Conservation (phyloP, 1,140 invertebrate genomes). For the Ceratina australensis region DNA sequence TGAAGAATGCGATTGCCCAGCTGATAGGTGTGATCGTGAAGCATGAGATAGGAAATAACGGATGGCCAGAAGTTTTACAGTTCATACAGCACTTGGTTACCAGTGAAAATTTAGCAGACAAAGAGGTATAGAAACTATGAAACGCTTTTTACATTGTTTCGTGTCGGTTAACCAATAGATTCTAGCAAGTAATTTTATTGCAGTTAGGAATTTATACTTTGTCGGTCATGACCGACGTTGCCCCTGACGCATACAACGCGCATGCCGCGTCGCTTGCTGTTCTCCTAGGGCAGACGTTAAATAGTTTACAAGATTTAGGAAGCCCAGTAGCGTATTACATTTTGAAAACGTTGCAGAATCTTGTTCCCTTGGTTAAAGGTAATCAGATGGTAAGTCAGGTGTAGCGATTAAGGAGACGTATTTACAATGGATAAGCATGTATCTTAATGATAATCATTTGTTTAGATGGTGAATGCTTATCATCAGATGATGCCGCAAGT, state of each 20-base stretch:
- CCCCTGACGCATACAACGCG: constrained; percentile 81
- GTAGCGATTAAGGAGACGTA: constrained; percentile 13
- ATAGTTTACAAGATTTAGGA: constrained; percentile 77
- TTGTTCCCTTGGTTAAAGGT: constrained; percentile 81
- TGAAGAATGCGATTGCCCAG: constrained; percentile 84
- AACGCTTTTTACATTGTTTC: constrained; percentile 8
- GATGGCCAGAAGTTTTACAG: constrained; percentile 86
- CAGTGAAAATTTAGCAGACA: constrained; percentile 80
- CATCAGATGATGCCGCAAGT: constrained; percentile 83
- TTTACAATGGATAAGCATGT: not conserved
- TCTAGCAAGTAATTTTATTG: constrained; percentile 37
- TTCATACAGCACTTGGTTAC: constrained; percentile 83
- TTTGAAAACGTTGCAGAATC: constrained; percentile 82
- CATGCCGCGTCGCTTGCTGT: constrained; percentile 80
- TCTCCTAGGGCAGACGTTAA: constrained; percentile 80
- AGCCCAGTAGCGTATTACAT: constrained; percentile 82
- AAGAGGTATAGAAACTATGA: constrained; percentile 79
- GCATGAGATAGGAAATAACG: constrained; percentile 84
- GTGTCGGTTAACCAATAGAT: constrained; percentile 28
- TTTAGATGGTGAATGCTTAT: constrained; percentile 82
- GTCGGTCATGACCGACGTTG: constrained; percentile 83
- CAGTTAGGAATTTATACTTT: constrained; percentile 85
- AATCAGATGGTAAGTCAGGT: constrained; percentile 81
- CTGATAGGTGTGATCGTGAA: constrained; percentile 85
- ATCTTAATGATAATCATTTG: constrained; percentile 19